A percentile compares a stretch with the other conserved stretches of the same genome.
These are phyloP conservation scores for Endomychus coccineus DNA, from an alignment of 2,888 invertebrate genomes.

Conservation along the genomic window DNA sequence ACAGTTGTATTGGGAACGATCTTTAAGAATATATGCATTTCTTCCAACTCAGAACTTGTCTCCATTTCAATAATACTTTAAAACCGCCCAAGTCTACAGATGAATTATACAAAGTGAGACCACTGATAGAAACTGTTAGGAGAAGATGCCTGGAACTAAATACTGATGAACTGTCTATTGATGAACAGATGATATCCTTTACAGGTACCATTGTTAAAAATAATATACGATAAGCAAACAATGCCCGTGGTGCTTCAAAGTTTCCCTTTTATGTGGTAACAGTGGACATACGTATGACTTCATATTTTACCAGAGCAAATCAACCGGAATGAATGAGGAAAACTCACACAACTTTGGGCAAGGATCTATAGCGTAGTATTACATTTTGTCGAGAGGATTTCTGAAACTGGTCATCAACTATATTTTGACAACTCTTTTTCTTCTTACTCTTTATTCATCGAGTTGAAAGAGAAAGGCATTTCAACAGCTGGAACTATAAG, in stretches of 20 bases:
- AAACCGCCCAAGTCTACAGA: slow-evolving; percentile 15
- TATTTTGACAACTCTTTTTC: slow-evolving; percentile 20
- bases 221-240: slow-evolving; percentile 14
- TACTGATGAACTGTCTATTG: slow-evolving; percentile 9
- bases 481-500: slow-evolving; percentile 15
- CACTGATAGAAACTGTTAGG: slow-evolving; percentile 20
- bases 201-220: slow-evolving; percentile 8
- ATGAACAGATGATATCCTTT: slow-evolving; percentile 11
- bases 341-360: slow-evolving; percentile 8
- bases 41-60: slow-evolving; percentile 17
- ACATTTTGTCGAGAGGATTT: slow-evolving; percentile 16
- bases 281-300: slow-evolving; percentile 26
- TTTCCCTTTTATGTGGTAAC: slow-evolving; percentile 25
- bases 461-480: slow-evolving; percentile 11
- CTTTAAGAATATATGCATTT: slow-evolving; percentile 12
- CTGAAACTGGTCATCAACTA: slow-evolving; percentile 9
- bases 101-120: slow-evolving; percentile 24
- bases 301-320: slow-evolving; percentile 25
- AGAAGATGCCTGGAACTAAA: slow-evolving; percentile 17
- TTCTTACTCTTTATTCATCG: slow-evolving; percentile 13
- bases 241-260: slow-evolving; percentile 24
- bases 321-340: slow-evolving; percentile 9
- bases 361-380: slow-evolving; percentile 17
- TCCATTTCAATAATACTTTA: slow-evolving; percentile 23
- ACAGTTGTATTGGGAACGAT: slow-evolving; percentile 14